These are phyloP conservation scores for Dasyurus viverrinus DNA, from an alignment of 2,113 vertebrate genomes.

Conservation along the genomic window DNA sequence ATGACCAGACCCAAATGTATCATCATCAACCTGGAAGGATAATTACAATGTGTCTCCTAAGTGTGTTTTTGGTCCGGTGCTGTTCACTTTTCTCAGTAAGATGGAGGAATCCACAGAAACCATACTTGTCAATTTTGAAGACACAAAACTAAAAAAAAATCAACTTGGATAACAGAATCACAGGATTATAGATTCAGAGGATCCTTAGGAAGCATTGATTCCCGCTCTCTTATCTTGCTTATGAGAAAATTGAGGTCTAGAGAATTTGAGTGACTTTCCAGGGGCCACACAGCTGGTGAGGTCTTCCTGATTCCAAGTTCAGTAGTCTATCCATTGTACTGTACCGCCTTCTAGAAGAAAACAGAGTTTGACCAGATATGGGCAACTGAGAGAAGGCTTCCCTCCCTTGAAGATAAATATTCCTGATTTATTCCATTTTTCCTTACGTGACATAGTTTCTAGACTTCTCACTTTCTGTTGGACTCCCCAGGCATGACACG, in stretches of 20 bases:
- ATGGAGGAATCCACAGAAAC: not conserved
- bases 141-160: not conserved
- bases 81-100: not conserved
- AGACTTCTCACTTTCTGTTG: not conserved
- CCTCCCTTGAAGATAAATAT: not conserved
- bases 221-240: not conserved
- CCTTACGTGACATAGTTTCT: not conserved
- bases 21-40: not conserved
- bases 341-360: not conserved
- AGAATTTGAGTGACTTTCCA: not conserved
- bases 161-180: not conserved
- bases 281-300: not conserved
- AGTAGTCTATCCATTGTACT: not conserved
- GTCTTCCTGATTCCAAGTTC: not conserved
- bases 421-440: not conserved
- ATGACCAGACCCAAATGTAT: not conserved
- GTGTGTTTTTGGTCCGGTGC: not conserved
- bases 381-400: not conserved
- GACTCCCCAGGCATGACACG: not conserved
- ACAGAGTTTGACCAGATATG: not conserved
- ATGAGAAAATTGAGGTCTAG: not conserved
- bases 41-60: not conserved
- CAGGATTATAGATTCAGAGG: not conserved
- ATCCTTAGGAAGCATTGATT: not conserved
- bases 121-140: not conserved